Evolutionary conservation across 2,113 vertebrate species (phyloP).

Genomic region (Athene noctua): DNA sequence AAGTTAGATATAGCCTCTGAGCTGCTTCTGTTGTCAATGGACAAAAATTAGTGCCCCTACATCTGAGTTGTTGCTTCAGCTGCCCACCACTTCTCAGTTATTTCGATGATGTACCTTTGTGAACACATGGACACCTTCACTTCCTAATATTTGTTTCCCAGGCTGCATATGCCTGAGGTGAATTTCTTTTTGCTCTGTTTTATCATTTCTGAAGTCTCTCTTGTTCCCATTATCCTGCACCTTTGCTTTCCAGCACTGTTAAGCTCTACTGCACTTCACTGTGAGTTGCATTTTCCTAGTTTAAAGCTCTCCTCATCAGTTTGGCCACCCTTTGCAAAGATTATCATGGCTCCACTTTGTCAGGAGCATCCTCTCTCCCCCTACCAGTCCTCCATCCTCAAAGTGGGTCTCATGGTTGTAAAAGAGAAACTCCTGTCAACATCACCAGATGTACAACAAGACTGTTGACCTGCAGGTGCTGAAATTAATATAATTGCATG

Average conservation of each 20-base stretch:
- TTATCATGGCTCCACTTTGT: not conserved
- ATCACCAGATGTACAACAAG: not conserved
- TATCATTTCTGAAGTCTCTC: not conserved
- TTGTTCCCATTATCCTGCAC: not conserved
- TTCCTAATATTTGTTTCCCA: not conserved
- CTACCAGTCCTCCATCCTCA: not conserved
- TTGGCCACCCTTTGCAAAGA: not conserved
- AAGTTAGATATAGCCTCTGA: not conserved
- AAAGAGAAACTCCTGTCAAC: constrained; percentile 12
- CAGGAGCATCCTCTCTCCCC: not conserved
- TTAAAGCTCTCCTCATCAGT: not conserved
- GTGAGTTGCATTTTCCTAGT: not conserved
- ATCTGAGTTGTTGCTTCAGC: not conserved
- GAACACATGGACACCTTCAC: not conserved
- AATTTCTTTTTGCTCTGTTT: not conserved
- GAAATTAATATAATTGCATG: not conserved
- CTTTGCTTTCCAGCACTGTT: not conserved
- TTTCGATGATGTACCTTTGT: not conserved
- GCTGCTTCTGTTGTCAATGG: not conserved
- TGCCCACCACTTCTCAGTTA: not conserved
- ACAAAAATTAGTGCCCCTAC: not conserved
- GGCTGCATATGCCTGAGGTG: not conserved
- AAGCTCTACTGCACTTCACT: not conserved
- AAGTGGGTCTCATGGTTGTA: not conserved
- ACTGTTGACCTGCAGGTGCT: not conserved